Percentiles rank a stretch among this genome's conserved stretches.
phyloP scores from a whole-genome alignment of 2,888 invertebrate genomes.

The Acleris emargana region DNA sequence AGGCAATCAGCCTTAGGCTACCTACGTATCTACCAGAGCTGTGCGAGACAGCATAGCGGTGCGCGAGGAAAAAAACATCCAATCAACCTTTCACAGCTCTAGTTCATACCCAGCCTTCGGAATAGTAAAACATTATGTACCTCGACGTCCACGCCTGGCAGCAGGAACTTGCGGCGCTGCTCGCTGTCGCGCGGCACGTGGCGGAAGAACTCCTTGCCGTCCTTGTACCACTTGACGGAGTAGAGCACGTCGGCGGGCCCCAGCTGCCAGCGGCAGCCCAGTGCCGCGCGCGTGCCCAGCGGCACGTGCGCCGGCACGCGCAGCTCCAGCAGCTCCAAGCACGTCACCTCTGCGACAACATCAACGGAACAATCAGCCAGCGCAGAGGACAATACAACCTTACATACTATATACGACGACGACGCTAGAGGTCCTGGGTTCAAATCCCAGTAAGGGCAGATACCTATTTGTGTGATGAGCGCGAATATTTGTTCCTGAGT shows the following conservation, averaged over 20 bases:
- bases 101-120: too few species aligned
- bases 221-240: conserved; percentile 96
- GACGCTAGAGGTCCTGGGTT: too few species aligned
- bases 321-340: conserved; percentile 89
- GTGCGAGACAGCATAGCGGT: too few species aligned
- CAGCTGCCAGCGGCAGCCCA: conserved; percentile 93
- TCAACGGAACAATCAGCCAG: background rate
- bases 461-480: too few species aligned
- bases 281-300: conserved; percentile 88
- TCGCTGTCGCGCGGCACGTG: conserved; percentile 93
- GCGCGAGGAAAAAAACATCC: too few species aligned
- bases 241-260: conserved; percentile 91
- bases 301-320: conserved; percentile 92
- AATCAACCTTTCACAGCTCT: too few species aligned
- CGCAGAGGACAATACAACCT: too few species aligned
- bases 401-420: too few species aligned
- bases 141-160: conserved; percentile 93
- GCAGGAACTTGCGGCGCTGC: conserved; percentile 89
- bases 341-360: conserved; percentile 63
- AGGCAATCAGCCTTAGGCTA: too few species aligned
- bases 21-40: too few species aligned
- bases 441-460: too few species aligned
- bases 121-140: conserved; percentile 78
- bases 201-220: conserved; percentile 94
- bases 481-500: too few species aligned